Percentiles rank a stretch among this genome's conserved stretches.
Conservation (phyloP, 2,888 invertebrate species). For the Conomelus anceps region DNA sequence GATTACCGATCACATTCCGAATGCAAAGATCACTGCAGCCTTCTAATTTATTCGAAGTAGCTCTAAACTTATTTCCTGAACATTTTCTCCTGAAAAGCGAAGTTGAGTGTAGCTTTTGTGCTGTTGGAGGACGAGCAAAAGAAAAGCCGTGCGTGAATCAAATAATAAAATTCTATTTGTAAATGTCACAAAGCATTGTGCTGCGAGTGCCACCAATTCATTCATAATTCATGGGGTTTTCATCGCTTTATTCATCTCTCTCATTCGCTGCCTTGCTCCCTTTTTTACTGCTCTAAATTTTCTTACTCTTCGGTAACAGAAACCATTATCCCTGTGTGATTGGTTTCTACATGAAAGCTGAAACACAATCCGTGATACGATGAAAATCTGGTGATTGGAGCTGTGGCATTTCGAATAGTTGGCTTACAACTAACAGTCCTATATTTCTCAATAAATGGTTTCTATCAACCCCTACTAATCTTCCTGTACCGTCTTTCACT, state of each 20-base stretch:
- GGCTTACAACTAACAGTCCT: too few species aligned
- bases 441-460: too few species aligned
- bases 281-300: not conserved
- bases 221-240: not conserved
- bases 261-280: not conserved
- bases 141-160: not conserved
- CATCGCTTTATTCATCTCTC: not conserved
- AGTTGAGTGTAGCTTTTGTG: not conserved
- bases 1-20: not conserved
- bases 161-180: not conserved
- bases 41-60: not conserved
- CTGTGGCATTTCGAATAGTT: not conserved
- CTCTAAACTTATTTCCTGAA: not conserved
- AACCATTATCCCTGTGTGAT: not conserved
- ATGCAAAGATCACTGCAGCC: not conserved
- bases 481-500: too few species aligned
- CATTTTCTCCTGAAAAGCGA: not conserved
- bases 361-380: not conserved
- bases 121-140: not conserved
- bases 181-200: not conserved
- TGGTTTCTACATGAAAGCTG: not conserved
- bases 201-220: not conserved
- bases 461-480: too few species aligned
- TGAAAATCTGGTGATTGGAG: not conserved
- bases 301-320: not conserved